These are phyloP conservation scores for Lacanobia oleracea DNA, from an alignment of 2,888 invertebrate species.

Conservation along the genomic window DNA sequence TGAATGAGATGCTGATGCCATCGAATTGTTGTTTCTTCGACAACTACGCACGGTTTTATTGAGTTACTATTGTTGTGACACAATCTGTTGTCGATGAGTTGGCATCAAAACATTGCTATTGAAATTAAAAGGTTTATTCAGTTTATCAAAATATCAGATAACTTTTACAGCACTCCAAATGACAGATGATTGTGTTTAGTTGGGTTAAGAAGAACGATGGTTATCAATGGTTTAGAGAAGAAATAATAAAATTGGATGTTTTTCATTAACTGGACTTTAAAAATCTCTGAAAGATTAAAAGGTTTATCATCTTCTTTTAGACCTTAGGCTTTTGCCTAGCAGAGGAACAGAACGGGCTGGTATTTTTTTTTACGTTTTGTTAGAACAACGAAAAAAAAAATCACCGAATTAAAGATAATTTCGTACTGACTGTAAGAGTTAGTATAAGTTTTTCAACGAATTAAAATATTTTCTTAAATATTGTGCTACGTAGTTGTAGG, in stretches of 20 bases:
- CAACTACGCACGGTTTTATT: conserved; percentile 26
- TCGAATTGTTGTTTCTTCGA: conserved; percentile 33
- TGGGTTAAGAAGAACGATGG: no score
- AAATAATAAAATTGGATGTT: no score
- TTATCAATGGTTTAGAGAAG: not conserved
- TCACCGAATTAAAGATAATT: no score
- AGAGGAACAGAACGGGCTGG: no score
- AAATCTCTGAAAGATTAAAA: not conserved
- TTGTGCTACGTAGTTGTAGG: not conserved
- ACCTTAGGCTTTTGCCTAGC: no score
- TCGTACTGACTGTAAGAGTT: no score
- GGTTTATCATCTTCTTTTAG: no score
- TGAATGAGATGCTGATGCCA: conserved; percentile 54
- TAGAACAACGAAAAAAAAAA: no score
- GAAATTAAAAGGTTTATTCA: conserved; percentile 22
- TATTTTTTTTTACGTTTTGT: no score
- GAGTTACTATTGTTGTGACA: conserved; percentile 25
- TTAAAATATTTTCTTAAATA: not conserved
- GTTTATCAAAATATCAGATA: conserved; percentile 27
- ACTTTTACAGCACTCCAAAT: not conserved
- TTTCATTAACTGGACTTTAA: not conserved
- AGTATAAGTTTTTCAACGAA: no score
- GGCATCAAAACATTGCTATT: conserved; percentile 16
- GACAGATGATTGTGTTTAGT: not conserved
- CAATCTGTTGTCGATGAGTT: conserved; percentile 13